Conservation (phyloP, 2,113 vertebrate genomes). For the Lontra canadensis region DNA sequence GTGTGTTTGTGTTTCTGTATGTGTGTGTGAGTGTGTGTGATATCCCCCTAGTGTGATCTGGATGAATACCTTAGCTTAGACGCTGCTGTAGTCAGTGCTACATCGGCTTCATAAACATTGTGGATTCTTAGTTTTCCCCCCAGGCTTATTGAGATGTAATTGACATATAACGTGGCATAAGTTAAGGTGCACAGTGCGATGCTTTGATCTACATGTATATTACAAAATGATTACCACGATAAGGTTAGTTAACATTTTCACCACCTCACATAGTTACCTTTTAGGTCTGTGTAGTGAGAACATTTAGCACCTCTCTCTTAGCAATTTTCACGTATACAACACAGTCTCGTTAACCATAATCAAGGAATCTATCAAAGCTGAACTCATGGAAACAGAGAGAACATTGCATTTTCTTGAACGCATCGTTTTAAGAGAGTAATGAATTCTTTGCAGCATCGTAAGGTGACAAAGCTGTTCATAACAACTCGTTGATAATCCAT, state of each 20-base stretch:
- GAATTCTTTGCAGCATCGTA: slow-evolving; percentile 21
- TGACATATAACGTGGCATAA: not conserved
- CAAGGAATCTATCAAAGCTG: not conserved
- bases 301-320: not conserved
- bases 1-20: not conserved
- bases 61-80: slow-evolving; percentile 41
- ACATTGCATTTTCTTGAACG: slow-evolving; percentile 10
- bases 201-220: not conserved
- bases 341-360: not conserved
- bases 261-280: not conserved
- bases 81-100: not conserved
- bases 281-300: not conserved
- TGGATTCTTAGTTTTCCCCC: not conserved
- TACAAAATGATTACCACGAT: not conserved
- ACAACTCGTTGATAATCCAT: slow-evolving; percentile 50
- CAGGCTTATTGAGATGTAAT: not conserved
- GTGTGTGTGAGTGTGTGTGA: not conserved
- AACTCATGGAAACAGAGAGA: not conserved
- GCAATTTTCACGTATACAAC: not conserved
- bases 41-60: not conserved
- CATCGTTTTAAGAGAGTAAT: slow-evolving; percentile 48
- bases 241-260: not conserved
- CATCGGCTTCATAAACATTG: not conserved
- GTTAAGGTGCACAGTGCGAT: not conserved
- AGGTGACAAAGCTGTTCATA: slow-evolving; percentile 51